Evolutionary conservation across 2,797 vertebrate species (phyloP).

Genomic region (Sebastiscus albofasciatus): DNA sequence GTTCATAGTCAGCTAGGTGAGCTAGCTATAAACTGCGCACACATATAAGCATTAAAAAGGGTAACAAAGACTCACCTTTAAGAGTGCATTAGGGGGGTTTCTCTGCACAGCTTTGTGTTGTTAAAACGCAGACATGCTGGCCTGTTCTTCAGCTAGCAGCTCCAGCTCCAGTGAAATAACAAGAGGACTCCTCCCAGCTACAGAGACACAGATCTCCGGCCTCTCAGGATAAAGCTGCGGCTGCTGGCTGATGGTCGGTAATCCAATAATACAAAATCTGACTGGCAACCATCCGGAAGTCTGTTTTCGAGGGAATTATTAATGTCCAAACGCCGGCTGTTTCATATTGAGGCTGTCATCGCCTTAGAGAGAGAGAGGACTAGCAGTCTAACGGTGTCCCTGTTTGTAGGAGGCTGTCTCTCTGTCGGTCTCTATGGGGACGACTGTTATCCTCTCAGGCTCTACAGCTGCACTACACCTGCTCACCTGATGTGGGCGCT

Average conservation of each 20-base stretch:
- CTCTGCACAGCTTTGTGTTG: slow-evolving; percentile 35
- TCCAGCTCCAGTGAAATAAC: slow-evolving; percentile 40
- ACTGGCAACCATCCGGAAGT: slow-evolving; percentile 35
- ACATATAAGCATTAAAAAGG: background rate
- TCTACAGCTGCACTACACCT: background rate
- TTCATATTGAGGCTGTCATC: slow-evolving; percentile 36
- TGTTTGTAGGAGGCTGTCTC: slow-evolving; percentile 78
- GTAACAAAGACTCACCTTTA: slow-evolving; percentile 71
- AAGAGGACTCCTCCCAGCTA: slow-evolving; percentile 69
- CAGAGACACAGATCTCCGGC: slow-evolving; percentile 74
- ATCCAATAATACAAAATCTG: slow-evolving; percentile 64
- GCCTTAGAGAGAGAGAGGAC: slow-evolving; percentile 10
- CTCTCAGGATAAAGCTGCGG: slow-evolving; percentile 72
- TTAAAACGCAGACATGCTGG: slow-evolving; percentile 58
- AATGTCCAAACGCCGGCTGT: background rate
- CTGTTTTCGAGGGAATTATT: slow-evolving; percentile 43
- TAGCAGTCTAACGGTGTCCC: slow-evolving; percentile 10
- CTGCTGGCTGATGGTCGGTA: slow-evolving; percentile 57
- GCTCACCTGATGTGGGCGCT: slow-evolving; percentile 42
- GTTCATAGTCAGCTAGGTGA: slow-evolving; percentile 7
- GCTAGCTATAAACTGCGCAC: slow-evolving; percentile 1
- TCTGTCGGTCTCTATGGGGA: slow-evolving; percentile 75
- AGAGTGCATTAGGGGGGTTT: slow-evolving; percentile 40
- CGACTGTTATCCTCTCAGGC: slow-evolving; percentile 23
- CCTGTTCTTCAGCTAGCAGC: slow-evolving; percentile 36